These are phyloP conservation scores for Alloplasta piceator DNA, from an alignment of 2,888 invertebrate genomes.

Conservation along the genomic window DNA sequence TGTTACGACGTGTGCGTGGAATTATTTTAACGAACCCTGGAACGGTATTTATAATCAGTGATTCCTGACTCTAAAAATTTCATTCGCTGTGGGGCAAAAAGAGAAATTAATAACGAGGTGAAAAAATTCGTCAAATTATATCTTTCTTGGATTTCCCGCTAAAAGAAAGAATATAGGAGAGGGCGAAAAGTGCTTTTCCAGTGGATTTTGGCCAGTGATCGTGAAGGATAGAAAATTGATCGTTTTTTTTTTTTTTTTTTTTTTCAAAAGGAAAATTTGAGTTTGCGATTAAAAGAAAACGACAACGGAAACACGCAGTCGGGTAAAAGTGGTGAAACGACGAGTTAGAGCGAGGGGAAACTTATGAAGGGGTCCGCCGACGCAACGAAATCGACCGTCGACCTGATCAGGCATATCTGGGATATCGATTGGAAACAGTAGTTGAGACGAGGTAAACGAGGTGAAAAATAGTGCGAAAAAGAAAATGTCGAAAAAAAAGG, in stretches of 20 bases:
- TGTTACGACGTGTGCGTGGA: slow-evolving; percentile 52
- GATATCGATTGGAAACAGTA: slow-evolving; percentile 81
- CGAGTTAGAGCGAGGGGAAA: slow-evolving; percentile 72
- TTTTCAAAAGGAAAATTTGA: not conserved
- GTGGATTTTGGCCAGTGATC: not conserved
- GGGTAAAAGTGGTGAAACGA: slow-evolving; percentile 42
- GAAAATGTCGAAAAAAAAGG: not conserved
- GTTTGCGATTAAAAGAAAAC: slow-evolving; percentile 11
- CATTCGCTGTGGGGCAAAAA: slow-evolving; percentile 8
- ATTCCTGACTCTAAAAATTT: slow-evolving; percentile 25
- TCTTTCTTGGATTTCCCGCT: not conserved
- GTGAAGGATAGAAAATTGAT: slow-evolving; percentile 5
- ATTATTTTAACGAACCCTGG: slow-evolving; percentile 50
- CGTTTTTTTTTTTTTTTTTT: not conserved
- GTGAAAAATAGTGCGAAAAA: not conserved
- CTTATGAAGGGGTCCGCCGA: slow-evolving; percentile 79
- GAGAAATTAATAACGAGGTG: not conserved
- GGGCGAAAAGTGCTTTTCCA: not conserved
- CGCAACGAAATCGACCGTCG: slow-evolving; percentile 75
- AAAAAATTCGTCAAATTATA: not conserved
- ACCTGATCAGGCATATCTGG: slow-evolving; percentile 78
- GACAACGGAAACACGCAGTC: slow-evolving; percentile 40
- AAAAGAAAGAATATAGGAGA: not conserved
- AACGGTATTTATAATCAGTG: slow-evolving; percentile 65
- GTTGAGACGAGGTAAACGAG: slow-evolving; percentile 74